phyloP scores from a whole-genome alignment of 1,140 invertebrate species.

The Camponotus pennsylvanicus region DNA sequence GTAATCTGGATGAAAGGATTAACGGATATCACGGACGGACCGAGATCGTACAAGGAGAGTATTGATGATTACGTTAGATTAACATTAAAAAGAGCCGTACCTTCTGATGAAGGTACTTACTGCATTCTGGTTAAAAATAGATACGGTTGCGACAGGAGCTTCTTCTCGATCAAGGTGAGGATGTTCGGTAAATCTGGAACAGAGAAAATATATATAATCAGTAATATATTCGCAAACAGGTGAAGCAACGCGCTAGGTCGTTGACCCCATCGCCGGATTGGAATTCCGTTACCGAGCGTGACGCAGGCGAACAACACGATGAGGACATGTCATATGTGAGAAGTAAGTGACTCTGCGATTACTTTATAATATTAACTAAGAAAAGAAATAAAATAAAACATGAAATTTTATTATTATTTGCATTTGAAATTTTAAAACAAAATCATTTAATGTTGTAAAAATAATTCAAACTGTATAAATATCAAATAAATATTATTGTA shows the following conservation, averaged over 20 bases:
- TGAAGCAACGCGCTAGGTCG: conserved; percentile 90
- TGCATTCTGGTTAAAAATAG: conserved; percentile 97
- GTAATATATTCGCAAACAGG: conserved; percentile 80
- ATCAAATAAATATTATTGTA: conserved; percentile 21
- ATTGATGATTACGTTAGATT: conserved; percentile 95
- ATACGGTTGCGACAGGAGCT: conserved; percentile 94
- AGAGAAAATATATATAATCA: background rate
- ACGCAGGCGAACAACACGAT: conserved; percentile 76
- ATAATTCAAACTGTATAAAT: background rate
- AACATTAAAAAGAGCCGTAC: conserved; percentile 93
- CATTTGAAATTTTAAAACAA: background rate
- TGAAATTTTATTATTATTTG: background rate
- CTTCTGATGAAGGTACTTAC: conserved; percentile 97
- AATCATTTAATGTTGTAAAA: background rate
- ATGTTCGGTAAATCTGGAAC: conserved; percentile 14
- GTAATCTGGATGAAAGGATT: conserved; percentile 95
- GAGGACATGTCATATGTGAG: conserved; percentile 86
- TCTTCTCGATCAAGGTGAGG: conserved; percentile 93
- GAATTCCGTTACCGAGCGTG: conserved; percentile 82
- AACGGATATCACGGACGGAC: conserved; percentile 92
- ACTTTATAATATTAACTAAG: background rate
- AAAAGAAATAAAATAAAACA: background rate
- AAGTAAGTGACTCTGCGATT: conserved; percentile 86
- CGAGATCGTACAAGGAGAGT: conserved; percentile 92
- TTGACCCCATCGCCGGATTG: conserved; percentile 89